These are phyloP conservation scores for Lepidocyrtoides sp. DNA, from an alignment of 2,888 invertebrate species.

Conservation along the genomic window DNA sequence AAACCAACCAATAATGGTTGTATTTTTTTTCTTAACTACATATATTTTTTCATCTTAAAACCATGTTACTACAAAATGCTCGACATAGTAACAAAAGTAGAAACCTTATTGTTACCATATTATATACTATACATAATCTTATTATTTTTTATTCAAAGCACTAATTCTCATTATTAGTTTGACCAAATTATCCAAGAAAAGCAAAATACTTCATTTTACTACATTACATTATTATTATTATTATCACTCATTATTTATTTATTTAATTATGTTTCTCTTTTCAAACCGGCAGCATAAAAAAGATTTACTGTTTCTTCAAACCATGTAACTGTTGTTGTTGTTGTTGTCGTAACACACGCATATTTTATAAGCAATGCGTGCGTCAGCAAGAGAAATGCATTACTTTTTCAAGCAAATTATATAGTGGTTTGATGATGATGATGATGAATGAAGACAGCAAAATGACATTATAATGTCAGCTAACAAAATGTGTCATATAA, in stretches of 20 bases:
- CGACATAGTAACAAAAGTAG: neutral
- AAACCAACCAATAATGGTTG: no score
- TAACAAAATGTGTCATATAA: neutral
- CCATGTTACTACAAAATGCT: neutral
- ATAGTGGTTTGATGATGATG: neutral
- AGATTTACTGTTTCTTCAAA: neutral
- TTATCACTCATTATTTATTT: no score
- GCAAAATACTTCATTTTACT: neutral
- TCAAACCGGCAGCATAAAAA: conserved; percentile 13
- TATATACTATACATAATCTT: no score
- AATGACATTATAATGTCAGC: conserved; percentile 20
- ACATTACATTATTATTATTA: no score
- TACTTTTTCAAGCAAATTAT: conserved; percentile 9
- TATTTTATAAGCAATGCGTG: conserved; percentile 57
- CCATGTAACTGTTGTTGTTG: neutral
- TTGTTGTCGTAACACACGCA: conserved; percentile 17
- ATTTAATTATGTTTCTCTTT: conserved; percentile 16
- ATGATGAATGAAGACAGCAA: conserved; percentile 18
- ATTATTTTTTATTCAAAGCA: neutral
- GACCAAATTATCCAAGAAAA: neutral
- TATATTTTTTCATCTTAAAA: neutral
- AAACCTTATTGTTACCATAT: neutral
- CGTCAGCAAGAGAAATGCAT: conserved; percentile 16
- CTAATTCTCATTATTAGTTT: neutral
- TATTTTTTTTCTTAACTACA: neutral